Percentiles rank a stretch among this genome's conserved stretches.
Conservation (phyloP, 2,888 invertebrate genomes). For the Crioceris asparagi region DNA sequence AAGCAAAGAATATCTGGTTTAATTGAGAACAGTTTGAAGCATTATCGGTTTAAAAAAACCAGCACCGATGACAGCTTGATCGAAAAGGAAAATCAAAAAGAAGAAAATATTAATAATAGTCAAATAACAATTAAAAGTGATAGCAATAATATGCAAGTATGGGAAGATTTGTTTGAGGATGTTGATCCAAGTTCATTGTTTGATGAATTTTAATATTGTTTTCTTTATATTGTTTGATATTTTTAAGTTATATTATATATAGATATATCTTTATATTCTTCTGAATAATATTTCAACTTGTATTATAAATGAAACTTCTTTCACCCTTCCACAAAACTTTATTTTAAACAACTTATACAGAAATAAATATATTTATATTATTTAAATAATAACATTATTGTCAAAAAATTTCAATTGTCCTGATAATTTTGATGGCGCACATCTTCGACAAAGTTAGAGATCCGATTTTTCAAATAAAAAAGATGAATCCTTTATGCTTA, state of each 20-base stretch:
- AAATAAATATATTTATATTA: constrained; percentile 25
- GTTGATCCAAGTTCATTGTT: constrained; percentile 26
- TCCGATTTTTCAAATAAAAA: constrained; percentile 15
- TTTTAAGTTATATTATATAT: constrained; percentile 4
- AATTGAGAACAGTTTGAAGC: neutral
- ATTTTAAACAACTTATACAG: constrained; percentile 27
- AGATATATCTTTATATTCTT: neutral
- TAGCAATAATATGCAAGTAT: constrained; percentile 21
- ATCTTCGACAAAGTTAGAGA: too few relatives aligned
- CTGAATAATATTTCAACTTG: constrained; percentile 1
- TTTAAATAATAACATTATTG: constrained; percentile 21
- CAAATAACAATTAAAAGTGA: constrained; percentile 15
- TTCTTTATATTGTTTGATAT: constrained; percentile 1
- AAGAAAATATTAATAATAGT: constrained; percentile 10
- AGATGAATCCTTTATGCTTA: constrained; percentile 7
- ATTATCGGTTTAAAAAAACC: constrained; percentile 10
- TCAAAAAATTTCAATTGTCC: constrained; percentile 17
- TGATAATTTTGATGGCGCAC: too few relatives aligned
- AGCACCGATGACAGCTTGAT: neutral
- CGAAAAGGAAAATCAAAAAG: constrained; percentile 6
- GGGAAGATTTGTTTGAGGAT: constrained; percentile 24
- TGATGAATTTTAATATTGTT: constrained; percentile 24
- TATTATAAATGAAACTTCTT: constrained; percentile 6
- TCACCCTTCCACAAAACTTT: constrained; percentile 23
- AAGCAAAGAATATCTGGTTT: neutral